Evolutionary conservation across 2,888 invertebrate genomes (phyloP).

Genomic region (Eulithis prunata): DNA sequence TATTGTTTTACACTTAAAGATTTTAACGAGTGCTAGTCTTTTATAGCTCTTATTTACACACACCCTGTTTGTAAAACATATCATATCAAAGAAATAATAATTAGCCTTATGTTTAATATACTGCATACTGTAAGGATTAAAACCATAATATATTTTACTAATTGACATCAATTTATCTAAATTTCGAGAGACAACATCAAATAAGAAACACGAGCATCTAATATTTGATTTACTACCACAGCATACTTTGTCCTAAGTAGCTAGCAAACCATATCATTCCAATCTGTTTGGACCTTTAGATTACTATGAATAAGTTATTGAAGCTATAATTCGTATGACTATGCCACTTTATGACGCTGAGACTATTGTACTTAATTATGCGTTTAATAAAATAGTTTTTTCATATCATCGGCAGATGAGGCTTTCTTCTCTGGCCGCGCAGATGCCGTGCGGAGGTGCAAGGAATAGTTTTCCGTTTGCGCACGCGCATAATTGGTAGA

Average conservation of each 20-base stretch:
- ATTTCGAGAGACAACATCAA: constrained; percentile 28
- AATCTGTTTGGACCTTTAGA: background rate
- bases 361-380: constrained; percentile 5
- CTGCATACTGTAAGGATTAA: background rate
- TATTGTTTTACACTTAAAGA: background rate
- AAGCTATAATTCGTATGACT: constrained; percentile 5
- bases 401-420: constrained; percentile 78
- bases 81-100: constrained; percentile 3
- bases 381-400: background rate
- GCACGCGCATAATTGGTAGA: constrained; percentile 96
- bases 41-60: constrained; percentile 1
- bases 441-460: constrained; percentile 92
- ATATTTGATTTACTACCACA: constrained; percentile 5
- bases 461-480: constrained; percentile 95
- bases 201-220: constrained; percentile 41
- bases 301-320: constrained; percentile 9
- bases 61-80: constrained; percentile 18
- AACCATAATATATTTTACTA: constrained; percentile 14
- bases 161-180: constrained; percentile 29
- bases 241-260: background rate
- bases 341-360: constrained; percentile 3
- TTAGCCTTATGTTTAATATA: constrained; percentile 9
- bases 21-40: constrained; percentile 1
- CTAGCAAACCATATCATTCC: background rate
- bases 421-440: constrained; percentile 85